Evolutionary conservation across 2,113 vertebrate genomes (phyloP).

Genomic region (Zeus faber): DNA sequence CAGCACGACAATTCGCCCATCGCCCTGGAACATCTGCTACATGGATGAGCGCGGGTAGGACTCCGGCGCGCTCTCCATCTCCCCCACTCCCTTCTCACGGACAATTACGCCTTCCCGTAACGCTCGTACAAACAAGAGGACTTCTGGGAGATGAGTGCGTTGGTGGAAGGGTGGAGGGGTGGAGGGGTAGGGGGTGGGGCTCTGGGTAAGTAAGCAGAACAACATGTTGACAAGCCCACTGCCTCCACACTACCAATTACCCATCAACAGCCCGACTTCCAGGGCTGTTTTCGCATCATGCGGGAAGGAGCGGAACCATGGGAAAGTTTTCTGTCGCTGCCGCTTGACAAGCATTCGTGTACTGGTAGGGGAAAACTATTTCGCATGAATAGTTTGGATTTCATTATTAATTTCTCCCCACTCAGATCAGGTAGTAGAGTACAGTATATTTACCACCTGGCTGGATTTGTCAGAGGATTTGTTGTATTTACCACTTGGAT

Average conservation of each 20-base stretch:
- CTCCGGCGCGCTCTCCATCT: too few relatives aligned
- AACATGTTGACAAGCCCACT: slow-evolving; percentile 25
- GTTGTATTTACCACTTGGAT: too few relatives aligned
- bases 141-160: slow-evolving; percentile 52
- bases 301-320: too few relatives aligned
- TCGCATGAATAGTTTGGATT: too few relatives aligned
- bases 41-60: slow-evolving; percentile 1
- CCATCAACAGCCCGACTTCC: background rate
- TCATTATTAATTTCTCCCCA: too few relatives aligned
- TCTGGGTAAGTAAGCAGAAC: background rate
- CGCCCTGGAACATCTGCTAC: slow-evolving; percentile 7
- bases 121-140: slow-evolving; percentile 34
- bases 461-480: too few relatives aligned
- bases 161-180: slow-evolving; percentile 7
- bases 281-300: too few relatives aligned
- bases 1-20: background rate
- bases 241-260: slow-evolving; percentile 27
- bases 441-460: too few relatives aligned
- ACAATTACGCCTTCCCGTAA: slow-evolving; percentile 42
- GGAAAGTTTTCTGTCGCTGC: too few relatives aligned
- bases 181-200: background rate
- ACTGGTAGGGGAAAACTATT: too few relatives aligned
- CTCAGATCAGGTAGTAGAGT: too few relatives aligned
- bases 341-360: too few relatives aligned
- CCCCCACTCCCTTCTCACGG: slow-evolving; percentile 15